Base-by-base conservation (phyloP, 2,888 invertebrate genomes). In the Enchytraeus crypticus region DNA sequence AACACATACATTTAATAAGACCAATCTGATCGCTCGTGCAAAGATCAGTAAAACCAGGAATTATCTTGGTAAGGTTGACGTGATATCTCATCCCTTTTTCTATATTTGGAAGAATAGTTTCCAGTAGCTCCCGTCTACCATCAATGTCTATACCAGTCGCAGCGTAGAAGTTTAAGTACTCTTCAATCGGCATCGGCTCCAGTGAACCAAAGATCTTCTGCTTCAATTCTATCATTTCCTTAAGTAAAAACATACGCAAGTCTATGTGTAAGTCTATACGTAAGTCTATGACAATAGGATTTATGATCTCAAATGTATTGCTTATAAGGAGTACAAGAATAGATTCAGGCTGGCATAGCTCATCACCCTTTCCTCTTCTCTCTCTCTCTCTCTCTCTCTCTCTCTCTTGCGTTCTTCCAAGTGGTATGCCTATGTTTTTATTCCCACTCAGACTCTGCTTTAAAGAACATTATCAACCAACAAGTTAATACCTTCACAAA, bases 81-180 rank as follows among this genome's bases (percentile, higher is more conserved):
- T 72, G 72, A 27, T 70, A 68, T 30, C 69, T 69, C 32, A 77
- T 70, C 33, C 70, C 71, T n/a, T 66, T 64, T 56, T 76, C 76
- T 53, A 75, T 67, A 55, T 71, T 70, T 1, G 67, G 65, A 14
- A 73, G 67, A 18, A 38, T 11, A 53, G 71, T 70, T n/a, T 65
- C 60, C 11, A 74, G 64, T 63, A 71, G 57, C 43, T 71, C 70
- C 45, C 68, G 66, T 27, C 77, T 60, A 8, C 74, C 72, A 57
- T 77, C 77, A 3, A 76, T 59, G 57, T 77, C 77, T 27, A 77
- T 71, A 3, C 77, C 77, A 3, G 77, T 77, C 2, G 70, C 61
- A 46, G 67, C 66, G 66, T 74, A 76, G 55, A 77, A 71, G 46
- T 69, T 69, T 18, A 66, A 64, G 64, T 73, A 75, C 58, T 75